A percentile compares a stretch with the other conserved stretches of the same genome.
These are phyloP conservation scores for Pinctada fucata DNA, from an alignment of 2,888 invertebrate genomes.

Conservation along the genomic window DNA sequence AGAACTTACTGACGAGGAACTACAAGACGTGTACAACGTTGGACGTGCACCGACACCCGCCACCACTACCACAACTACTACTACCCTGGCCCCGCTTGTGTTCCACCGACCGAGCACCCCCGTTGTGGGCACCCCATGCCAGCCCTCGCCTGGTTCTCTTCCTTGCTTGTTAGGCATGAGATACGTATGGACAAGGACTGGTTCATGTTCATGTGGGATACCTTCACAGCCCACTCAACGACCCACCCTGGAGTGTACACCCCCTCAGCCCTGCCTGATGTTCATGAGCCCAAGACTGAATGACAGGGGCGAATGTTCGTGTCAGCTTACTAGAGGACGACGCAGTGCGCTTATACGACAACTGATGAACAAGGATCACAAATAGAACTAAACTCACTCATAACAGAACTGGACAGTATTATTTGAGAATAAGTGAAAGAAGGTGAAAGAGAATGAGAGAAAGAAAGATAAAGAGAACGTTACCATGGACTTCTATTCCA, in stretches of 20 bases:
- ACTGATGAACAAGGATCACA: too few relatives aligned
- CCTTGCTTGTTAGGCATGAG: constrained; percentile 3
- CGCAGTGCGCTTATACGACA: too few relatives aligned
- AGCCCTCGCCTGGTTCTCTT: not conserved
- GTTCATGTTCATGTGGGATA: too few relatives aligned
- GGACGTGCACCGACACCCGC: constrained; percentile 2
- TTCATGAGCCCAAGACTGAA: not conserved
- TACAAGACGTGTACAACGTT: not conserved
- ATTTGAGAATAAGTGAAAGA: too few relatives aligned
- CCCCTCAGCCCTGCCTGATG: constrained; percentile 1
- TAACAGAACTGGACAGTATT: too few relatives aligned
- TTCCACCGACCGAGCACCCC: not conserved
- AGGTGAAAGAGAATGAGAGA: too few relatives aligned
- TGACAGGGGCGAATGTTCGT: not conserved
- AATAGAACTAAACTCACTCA: too few relatives aligned
- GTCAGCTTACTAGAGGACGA: not conserved
- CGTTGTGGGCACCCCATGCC: not conserved
- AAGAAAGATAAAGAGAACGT: too few relatives aligned
- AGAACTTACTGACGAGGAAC: constrained; percentile 10
- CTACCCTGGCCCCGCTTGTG: constrained; percentile 10
- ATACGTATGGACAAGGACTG: too few relatives aligned
- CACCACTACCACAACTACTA: constrained; percentile 20
- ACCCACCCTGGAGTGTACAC: constrained; percentile 14
- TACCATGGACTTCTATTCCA: too few relatives aligned
- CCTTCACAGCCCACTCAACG: not conserved